phyloP scores from a whole-genome alignment of 2,797 vertebrate species.

The Cottoperca gobio region DNA sequence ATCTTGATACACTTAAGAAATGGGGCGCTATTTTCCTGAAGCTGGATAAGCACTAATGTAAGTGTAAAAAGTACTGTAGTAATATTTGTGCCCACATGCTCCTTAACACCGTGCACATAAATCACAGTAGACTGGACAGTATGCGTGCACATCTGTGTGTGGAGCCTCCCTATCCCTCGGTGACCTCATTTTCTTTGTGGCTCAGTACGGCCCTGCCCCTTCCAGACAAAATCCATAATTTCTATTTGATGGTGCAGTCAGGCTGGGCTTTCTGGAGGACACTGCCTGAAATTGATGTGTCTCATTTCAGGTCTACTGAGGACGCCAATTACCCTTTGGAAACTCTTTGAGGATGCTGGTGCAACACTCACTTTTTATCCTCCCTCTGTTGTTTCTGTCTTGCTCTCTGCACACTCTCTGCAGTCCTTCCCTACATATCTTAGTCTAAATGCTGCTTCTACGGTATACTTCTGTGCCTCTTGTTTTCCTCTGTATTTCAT shows the following conservation, averaged over 20 bases:
- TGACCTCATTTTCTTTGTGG: constrained; percentile 81
- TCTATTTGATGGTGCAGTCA: constrained; percentile 83
- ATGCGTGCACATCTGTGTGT: constrained; percentile 38
- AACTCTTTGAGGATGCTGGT: constrained; percentile 73
- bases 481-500: background rate
- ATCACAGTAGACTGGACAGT: constrained; percentile 25
- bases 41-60: background rate
- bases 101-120: constrained; percentile 12
- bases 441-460: constrained; percentile 3
- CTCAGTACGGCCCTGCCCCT: constrained; percentile 68
- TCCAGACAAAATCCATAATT: constrained; percentile 87
- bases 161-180: constrained; percentile 53
- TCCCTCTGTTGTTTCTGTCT: constrained; percentile 42
- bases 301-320: constrained; percentile 81
- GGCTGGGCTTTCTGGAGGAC: constrained; percentile 75
- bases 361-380: constrained; percentile 51
- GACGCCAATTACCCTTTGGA: constrained; percentile 83
- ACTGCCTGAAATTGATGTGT: constrained; percentile 82
- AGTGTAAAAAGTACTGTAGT: constrained; percentile 4
- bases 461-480: background rate
- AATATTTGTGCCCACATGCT: constrained; percentile 15
- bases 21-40: background rate
- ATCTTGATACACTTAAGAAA: background rate
- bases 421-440: background rate
- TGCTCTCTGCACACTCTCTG: constrained; percentile 21